These are phyloP conservation scores for Centrocercus urophasianus DNA, from an alignment of 2,113 vertebrate genomes.

Conservation along the genomic window DNA sequence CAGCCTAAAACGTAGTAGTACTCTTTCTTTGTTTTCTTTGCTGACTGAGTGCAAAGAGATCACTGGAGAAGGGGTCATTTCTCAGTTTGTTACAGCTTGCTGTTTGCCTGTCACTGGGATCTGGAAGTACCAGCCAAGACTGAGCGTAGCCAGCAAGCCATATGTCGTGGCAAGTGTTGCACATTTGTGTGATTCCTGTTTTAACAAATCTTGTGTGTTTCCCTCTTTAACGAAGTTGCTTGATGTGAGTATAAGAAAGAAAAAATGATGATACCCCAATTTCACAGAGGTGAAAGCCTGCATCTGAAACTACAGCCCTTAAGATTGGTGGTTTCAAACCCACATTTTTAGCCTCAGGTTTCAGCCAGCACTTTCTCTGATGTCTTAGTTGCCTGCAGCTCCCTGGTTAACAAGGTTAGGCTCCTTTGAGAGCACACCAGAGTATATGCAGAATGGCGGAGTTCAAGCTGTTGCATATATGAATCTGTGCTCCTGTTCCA, in stretches of 20 bases:
- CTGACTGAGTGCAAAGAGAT: neutral
- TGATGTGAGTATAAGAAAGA: neutral
- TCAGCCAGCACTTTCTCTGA: neutral
- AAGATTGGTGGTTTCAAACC: neutral
- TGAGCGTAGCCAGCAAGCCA: neutral
- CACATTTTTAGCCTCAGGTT: neutral
- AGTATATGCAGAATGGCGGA: neutral
- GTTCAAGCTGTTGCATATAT: rapidly evolving
- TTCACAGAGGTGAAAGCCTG: neutral
- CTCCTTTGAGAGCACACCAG: neutral
- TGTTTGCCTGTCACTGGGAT: neutral
- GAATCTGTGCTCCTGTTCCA: neutral
- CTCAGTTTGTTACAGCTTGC: neutral
- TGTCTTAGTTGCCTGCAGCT: neutral
- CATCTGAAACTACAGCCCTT: neutral
- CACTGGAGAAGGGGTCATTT: neutral
- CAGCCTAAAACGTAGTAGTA: neutral
- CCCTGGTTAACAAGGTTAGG: neutral
- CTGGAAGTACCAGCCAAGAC: neutral
- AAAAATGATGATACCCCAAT: neutral
- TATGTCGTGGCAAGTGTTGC: neutral
- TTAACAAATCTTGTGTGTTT: neutral
- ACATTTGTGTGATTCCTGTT: neutral
- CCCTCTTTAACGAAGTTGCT: neutral
- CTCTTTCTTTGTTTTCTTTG: neutral